Percentiles rank a stretch among this genome's conserved stretches.
Evolutionary conservation across 2,888 invertebrate species (phyloP).

Genomic region (Lochmaea capreae): DNA sequence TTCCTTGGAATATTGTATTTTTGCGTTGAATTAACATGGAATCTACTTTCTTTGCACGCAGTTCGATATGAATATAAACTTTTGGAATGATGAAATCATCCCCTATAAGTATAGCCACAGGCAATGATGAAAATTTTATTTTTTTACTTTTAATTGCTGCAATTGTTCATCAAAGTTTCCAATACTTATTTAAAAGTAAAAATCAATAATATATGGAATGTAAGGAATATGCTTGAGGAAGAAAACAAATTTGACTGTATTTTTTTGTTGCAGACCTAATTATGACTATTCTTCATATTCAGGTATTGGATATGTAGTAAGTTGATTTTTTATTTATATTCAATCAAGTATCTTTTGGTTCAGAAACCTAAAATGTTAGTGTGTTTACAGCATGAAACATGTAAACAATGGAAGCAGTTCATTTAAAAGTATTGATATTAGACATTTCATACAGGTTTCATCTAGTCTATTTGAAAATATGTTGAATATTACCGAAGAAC

Average conservation of each 20-base stretch:
- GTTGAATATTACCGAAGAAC: neutral
- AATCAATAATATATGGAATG: conserved; percentile 15
- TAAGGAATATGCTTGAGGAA: neutral
- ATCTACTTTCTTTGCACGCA: conserved; percentile 44
- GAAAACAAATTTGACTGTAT: conserved; percentile 29
- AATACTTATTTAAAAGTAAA: conserved; percentile 20
- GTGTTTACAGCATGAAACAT: conserved; percentile 5
- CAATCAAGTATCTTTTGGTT: neutral
- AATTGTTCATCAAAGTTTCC: conserved; percentile 41
- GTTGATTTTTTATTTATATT: conserved; percentile 57
- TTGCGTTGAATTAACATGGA: conserved; percentile 43
- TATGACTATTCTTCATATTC: conserved; percentile 61
- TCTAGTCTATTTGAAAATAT: neutral
- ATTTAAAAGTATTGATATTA: neutral
- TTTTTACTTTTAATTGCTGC: conserved; percentile 47
- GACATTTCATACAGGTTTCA: neutral
- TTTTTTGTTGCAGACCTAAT: conserved; percentile 62
- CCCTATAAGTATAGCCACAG: conserved; percentile 55
- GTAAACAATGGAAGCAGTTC: conserved; percentile 4
- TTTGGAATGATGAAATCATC: conserved; percentile 34
- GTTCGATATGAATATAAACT: conserved; percentile 30
- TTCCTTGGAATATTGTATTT: conserved; percentile 48
- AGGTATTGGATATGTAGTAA: conserved; percentile 70
- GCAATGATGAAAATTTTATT: conserved; percentile 54
- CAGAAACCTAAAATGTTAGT: neutral